Conservation (phyloP, 2,888 invertebrate species). For the Phyllotreta striolata region DNA sequence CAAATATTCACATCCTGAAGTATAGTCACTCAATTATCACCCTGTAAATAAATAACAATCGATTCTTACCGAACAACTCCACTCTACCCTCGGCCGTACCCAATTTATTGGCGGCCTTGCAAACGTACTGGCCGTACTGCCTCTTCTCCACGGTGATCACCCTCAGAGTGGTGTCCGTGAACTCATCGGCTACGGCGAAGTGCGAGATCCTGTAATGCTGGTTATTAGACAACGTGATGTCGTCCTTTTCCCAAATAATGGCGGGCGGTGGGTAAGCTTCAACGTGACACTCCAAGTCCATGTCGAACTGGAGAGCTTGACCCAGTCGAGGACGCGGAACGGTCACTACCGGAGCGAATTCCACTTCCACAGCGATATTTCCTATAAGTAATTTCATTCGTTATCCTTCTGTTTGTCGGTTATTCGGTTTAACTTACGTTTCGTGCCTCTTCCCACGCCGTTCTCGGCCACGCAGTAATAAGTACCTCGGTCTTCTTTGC, state of each 20-base stretch:
- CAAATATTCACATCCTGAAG: no score
- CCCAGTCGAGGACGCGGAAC: conserved; percentile 85
- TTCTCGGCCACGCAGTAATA: conserved; percentile 95
- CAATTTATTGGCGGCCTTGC: conserved; percentile 88
- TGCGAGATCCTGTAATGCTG: conserved; percentile 92
- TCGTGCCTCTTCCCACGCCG: conserved; percentile 84
- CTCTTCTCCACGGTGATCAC: conserved; percentile 91
- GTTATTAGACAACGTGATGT: conserved; percentile 82
- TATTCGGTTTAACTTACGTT: conserved; percentile 61
- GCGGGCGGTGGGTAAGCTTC: conserved; percentile 95
- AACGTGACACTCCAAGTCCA: conserved; percentile 93
- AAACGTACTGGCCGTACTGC: conserved; percentile 86
- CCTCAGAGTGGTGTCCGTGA: conserved; percentile 83
- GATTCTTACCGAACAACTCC: conserved; percentile 78
- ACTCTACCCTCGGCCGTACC: conserved; percentile 82
- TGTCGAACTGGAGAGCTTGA: conserved; percentile 90
- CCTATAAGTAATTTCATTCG: conserved; percentile 43
- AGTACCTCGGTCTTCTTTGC: conserved; percentile 90
- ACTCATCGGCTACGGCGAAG: conserved; percentile 91
- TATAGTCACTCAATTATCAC: no score
- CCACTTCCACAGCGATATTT: conserved; percentile 90
- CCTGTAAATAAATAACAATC: conserved; percentile 14
- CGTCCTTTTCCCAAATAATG: conserved; percentile 90
- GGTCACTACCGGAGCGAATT: conserved; percentile 87
- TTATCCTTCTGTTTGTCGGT: not conserved